Percentiles rank a stretch among this genome's conserved stretches.
phyloP scores from a whole-genome alignment of 2,888 invertebrate genomes.

The Drosophila ustulata region DNA sequence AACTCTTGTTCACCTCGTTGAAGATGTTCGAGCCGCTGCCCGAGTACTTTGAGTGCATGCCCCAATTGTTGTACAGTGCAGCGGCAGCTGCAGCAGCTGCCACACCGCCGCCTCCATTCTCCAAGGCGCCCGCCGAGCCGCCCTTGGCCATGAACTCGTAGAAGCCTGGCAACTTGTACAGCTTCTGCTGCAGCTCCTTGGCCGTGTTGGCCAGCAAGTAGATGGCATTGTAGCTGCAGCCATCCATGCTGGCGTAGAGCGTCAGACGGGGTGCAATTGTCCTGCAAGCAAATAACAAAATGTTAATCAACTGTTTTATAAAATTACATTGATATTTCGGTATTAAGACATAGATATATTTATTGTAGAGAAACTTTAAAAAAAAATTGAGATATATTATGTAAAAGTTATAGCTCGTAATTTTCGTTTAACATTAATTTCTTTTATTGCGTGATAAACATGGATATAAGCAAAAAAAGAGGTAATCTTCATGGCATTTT shows the following conservation, averaged over 20 bases:
- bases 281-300: conserved; percentile 83
- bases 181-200: conserved; percentile 88
- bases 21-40: conserved; percentile 85
- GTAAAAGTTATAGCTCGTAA: too few relatives aligned
- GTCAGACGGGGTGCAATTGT: conserved; percentile 91
- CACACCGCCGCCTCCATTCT: conserved; percentile 54
- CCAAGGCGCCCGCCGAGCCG: conserved; percentile 65
- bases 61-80: conserved; percentile 71
- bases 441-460: too few relatives aligned
- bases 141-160: conserved; percentile 82
- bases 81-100: conserved; percentile 43
- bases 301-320: neutral
- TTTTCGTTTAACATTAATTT: too few relatives aligned
- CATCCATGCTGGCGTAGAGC: conserved; percentile 92
- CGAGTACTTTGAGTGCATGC: conserved; percentile 85
- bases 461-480: too few relatives aligned
- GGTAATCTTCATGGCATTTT: too few relatives aligned
- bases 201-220: conserved; percentile 90
- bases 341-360: too few relatives aligned
- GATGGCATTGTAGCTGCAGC: conserved; percentile 91
- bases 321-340: neutral
- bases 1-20: conserved; percentile 86
- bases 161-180: conserved; percentile 87
- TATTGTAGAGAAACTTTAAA: too few relatives aligned
- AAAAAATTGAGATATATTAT: too few relatives aligned